Percentiles rank a stretch among this genome's conserved stretches.
phyloP scores from a whole-genome alignment of 2,888 invertebrate genomes.

The Drosophila crucigera region DNA sequence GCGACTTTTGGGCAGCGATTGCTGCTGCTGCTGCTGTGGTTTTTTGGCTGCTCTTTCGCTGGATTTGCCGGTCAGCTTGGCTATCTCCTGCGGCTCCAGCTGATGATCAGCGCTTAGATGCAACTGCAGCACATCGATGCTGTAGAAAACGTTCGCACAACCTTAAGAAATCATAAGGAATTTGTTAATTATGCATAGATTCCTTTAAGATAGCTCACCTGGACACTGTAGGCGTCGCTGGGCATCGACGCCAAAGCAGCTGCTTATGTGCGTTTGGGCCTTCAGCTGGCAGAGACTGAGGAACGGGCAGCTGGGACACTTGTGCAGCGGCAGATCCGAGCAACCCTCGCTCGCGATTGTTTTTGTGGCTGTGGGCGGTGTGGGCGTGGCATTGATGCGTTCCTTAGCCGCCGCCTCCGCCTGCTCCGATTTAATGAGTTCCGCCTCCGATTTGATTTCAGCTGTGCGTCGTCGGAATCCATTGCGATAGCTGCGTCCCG shows the following conservation, averaged over 20 bases:
- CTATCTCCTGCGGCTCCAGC: slow-evolving; percentile 85
- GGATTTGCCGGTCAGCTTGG: slow-evolving; percentile 25
- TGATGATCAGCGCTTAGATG: slow-evolving; percentile 90
- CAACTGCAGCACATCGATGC: slow-evolving; percentile 87
- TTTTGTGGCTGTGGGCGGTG: slow-evolving; percentile 69
- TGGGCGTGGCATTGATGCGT: slow-evolving; percentile 77
- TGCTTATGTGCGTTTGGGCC: slow-evolving; percentile 53
- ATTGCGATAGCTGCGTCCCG: slow-evolving; percentile 79
- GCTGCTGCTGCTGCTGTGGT: slow-evolving; percentile 12
- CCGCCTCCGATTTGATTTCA: slow-evolving; percentile 84
- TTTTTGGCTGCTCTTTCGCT: slow-evolving; percentile 23
- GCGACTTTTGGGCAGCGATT: slow-evolving; percentile 71
- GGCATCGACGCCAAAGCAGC: slow-evolving; percentile 69
- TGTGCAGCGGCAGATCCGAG: slow-evolving; percentile 48
- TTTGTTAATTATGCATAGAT: neutral
- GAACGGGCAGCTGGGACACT: slow-evolving; percentile 82
- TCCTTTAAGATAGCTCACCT: slow-evolving; percentile 73
- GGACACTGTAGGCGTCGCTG: slow-evolving; percentile 87
- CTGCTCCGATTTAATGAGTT: slow-evolving; percentile 84
- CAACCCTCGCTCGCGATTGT: slow-evolving; percentile 20
- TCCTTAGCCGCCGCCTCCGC: slow-evolving; percentile 77
- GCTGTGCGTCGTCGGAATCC: slow-evolving; percentile 79
- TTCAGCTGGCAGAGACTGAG: slow-evolving; percentile 73
- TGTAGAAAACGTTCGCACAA: slow-evolving; percentile 89
- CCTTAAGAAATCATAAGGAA: slow-evolving; percentile 74